Evolutionary conservation across 2,888 invertebrate species (phyloP), one percentile per base, ranked within the genome.

Genomic region (Scaptomyza reducta): DNA sequence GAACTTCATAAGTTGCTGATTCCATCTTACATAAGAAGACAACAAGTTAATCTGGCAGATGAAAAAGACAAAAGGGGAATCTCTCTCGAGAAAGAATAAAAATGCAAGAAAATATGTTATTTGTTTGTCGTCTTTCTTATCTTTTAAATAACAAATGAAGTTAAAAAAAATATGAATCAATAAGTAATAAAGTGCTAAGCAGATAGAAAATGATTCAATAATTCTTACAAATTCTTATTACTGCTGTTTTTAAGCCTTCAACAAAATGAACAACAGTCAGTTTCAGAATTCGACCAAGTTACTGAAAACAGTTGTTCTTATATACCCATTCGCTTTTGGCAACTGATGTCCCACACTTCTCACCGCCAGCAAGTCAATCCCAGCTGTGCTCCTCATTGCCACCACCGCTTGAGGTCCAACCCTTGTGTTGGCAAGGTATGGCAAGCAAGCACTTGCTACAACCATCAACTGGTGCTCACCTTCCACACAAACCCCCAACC

Each of bases 381-480:
- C 74, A 73, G 74, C 73, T 69, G 69, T 50, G 69, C 58, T 53
- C 59, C 59, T 59, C 31, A 45, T 42, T 63, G 42, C 46, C 62
- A 66, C 72, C 61, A 66, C 58, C 41, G 6, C 14, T 1, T 18
- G 16, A 14, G 22, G 6, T 42, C n/a, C 18, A 40, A 18, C 47
- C 38, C 27, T 14, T 18, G n/a, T n/a, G n/a, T n/a, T 13, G 41
- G 2, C 13, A 18, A 50, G 59, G 49, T 66, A 35, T 14, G 49
- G 33, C 14, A 45, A n/a, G 35, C 35, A 35, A 31, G 13, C 49
- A 63, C 50, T 50, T 62, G 55, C 22, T 47, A 47, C 53, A 50
- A 35, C 18, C 27, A 45, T 7, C n/a, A 29, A 18, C 42, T 49
- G 41, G 38, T 35, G 42, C 46, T 38, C 16, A 13, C 33, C 53